Evolutionary conservation across 37 sponge, comb jelly and placozoan species (phyloP).

Genomic region (Chondrosia reniformis): DNA sequence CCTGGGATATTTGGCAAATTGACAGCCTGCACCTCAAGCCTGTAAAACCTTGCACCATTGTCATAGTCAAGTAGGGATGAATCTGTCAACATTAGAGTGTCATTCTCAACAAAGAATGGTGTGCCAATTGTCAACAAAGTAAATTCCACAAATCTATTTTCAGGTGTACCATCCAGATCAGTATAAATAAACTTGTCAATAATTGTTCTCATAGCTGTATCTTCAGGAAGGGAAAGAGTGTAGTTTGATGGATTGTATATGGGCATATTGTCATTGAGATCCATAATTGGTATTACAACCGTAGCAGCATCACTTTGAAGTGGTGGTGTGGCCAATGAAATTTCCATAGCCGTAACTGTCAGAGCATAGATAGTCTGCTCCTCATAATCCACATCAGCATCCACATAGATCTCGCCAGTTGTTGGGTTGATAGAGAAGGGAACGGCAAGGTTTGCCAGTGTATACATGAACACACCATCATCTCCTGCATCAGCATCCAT

Average conservation of each 20-base stretch:
- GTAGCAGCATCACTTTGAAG: background rate
- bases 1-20: constrained; percentile 40
- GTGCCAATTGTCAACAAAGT: constrained; percentile 16
- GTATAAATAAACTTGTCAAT: constrained; percentile 33
- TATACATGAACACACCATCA: constrained; percentile 29
- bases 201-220: constrained; percentile 10
- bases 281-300: background rate
- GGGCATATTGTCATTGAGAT: background rate
- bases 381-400: constrained; percentile 35
- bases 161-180: constrained; percentile 36
- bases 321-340: background rate
- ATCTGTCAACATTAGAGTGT: constrained; percentile 19
- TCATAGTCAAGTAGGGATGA: constrained; percentile 38
- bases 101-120: constrained; percentile 49
- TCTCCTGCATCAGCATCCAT: constrained; percentile 57
- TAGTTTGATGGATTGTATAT: constrained; percentile 16
- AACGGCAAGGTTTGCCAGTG: constrained; percentile 18
- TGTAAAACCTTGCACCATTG: constrained; percentile 18
- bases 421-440: constrained; percentile 33
- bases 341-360: constrained; percentile 23
- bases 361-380: constrained; percentile 23
- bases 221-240: constrained; percentile 1
- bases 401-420: constrained; percentile 35
- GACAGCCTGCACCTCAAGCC: constrained; percentile 28
- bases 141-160: constrained; percentile 40